Base-by-base conservation (phyloP, 2,797 vertebrate species). In the Holocentrus rufus region DNA sequence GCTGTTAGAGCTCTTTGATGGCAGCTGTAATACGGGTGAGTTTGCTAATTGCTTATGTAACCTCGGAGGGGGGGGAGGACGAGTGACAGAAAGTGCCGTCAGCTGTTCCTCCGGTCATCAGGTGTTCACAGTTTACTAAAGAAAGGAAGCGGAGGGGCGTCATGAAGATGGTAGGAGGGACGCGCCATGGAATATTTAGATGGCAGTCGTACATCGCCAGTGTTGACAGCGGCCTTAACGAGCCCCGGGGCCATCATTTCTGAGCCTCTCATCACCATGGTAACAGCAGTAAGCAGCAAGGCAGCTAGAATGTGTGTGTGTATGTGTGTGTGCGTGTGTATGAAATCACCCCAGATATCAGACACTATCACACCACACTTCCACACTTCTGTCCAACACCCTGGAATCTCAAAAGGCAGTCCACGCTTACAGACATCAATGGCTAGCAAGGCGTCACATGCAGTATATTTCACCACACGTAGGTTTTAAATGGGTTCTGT, bases 191-290 rank as follows among this genome's bases (percentile, higher is more conserved):
- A 55, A 73, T 72, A 70, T 85, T 68, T 69, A 69, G 77, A 78
- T 27, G 44, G 46, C 20, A 13, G 76, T 65, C 22, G 27, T 52
- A 77, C 73, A 83, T 80, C 2, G 39, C 30, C 68, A 15, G 56
- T 87, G 89, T 83, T 87, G 81, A 89, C 84, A 87, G 62, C 5
- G 70, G 79, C 74, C 82, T 75, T 85, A 91, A 91, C 55, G 65
- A 91, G 83, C 86, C 86, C 80, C 79, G 57, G 76, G 85, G 76
- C 81, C 77, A 69, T 87, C 70, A 56, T 72, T 65, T 83, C 76
- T 74, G 23, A 80, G 47, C 70, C 69, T 85, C 68, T 31, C 59
- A 23, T 90, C 74, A 30, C 82, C 81, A 89, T 91, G 86, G 90
- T 67, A 90, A 90, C 91, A 86, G 81, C 81, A 75, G 69, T 53